phyloP scores from a whole-genome alignment of 2,113 vertebrate species.

The Sebastes schlegelii region DNA sequence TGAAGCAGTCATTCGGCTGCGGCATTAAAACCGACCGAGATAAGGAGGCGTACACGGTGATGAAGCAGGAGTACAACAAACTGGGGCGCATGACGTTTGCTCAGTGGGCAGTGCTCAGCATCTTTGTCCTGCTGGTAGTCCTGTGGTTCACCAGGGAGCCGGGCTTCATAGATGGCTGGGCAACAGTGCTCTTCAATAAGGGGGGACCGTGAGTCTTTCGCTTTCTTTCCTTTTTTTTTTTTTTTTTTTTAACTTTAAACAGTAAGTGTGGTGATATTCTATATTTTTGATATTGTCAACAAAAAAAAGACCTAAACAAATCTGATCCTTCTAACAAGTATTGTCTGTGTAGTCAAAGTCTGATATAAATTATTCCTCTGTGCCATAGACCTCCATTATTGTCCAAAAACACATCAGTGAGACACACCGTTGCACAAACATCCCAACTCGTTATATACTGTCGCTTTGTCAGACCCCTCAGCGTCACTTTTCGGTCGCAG shows the following conservation, averaged over 20 bases:
- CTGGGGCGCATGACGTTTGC: conserved; percentile 88
- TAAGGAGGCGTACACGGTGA: conserved; percentile 79
- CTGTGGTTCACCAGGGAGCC: conserved; percentile 96
- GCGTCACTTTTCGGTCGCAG: too few species aligned
- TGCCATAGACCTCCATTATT: background rate
- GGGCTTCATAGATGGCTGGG: conserved; percentile 93
- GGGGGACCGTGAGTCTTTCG: conserved; percentile 77
- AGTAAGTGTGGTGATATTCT: background rate
- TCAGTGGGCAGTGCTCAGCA: conserved; percentile 81
- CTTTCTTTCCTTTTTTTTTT: background rate
- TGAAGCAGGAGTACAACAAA: conserved; percentile 85
- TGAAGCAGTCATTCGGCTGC: conserved; percentile 88
- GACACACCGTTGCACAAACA: background rate
- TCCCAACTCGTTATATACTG: too few species aligned
- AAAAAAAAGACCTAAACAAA: background rate
- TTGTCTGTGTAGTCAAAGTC: background rate
- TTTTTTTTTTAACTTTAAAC: background rate
- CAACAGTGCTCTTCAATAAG: conserved; percentile 80
- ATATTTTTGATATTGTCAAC: background rate
- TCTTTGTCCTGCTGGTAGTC: conserved; percentile 87
- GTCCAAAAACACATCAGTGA: background rate
- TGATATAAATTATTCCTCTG: background rate
- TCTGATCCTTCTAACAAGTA: background rate
- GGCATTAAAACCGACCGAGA: conserved; percentile 60
- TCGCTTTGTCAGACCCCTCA: too few species aligned